phyloP scores from a whole-genome alignment of 2,113 vertebrate species.

The Apteryx owenii region DNA sequence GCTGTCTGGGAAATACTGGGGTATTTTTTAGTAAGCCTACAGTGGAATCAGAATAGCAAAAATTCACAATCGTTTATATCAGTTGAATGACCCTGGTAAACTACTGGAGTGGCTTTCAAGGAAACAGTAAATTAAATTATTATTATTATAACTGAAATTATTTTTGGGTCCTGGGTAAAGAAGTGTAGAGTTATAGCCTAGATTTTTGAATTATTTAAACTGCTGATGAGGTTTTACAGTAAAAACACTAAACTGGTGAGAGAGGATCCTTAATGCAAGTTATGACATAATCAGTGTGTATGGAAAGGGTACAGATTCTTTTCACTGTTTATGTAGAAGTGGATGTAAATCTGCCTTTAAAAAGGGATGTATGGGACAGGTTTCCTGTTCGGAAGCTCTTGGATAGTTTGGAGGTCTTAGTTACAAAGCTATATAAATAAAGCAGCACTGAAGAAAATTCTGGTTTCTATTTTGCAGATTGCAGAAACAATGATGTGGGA shows the following conservation, averaged over 20 bases:
- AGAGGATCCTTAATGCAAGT: background rate
- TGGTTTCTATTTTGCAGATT: slow-evolving; percentile 77
- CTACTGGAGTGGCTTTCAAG: background rate
- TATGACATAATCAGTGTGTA: background rate
- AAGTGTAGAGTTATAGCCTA: background rate
- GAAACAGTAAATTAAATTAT: background rate
- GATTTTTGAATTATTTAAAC: background rate
- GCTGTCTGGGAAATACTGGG: background rate
- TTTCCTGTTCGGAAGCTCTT: background rate
- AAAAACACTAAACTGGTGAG: background rate
- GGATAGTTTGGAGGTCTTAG: background rate
- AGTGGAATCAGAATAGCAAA: background rate
- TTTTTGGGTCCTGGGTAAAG: background rate
- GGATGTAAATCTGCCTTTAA: background rate
- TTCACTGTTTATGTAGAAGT: background rate
- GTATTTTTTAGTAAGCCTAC: background rate
- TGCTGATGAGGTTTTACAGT: background rate
- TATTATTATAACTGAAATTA: background rate
- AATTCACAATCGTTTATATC: background rate
- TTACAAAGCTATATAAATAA: background rate
- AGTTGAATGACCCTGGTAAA: background rate
- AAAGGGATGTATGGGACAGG: background rate
- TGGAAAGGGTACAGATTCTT: background rate
- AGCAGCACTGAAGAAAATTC: background rate
- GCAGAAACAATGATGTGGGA: slow-evolving; percentile 80